A percentile compares a stretch with the other conserved stretches of the same genome.
Evolutionary conservation across 2,797 vertebrate species (phyloP).

Genomic region (Bufotes viridis): DNA sequence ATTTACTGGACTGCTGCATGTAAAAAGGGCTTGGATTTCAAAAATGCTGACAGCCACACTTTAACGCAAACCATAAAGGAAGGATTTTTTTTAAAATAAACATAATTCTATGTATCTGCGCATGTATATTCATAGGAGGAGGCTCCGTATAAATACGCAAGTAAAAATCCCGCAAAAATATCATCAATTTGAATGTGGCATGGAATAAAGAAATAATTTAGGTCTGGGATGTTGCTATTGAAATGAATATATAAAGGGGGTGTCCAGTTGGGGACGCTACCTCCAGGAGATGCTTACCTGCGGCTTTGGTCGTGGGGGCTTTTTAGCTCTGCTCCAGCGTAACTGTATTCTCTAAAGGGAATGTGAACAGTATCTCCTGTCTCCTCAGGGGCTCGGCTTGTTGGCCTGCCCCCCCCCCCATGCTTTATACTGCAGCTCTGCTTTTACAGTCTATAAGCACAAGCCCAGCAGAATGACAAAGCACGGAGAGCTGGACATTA

Average conservation of each 20-base stretch:
- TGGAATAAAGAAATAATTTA: neutral
- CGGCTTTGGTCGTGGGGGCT: neutral
- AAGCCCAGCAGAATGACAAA: neutral
- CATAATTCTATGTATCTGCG: neutral
- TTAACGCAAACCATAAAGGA: neutral
- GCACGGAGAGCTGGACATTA: neutral
- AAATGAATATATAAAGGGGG: neutral
- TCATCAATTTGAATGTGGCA: neutral
- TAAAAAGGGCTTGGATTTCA: conserved; percentile 20
- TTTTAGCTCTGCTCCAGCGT: neutral
- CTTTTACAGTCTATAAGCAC: neutral
- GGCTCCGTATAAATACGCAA: neutral
- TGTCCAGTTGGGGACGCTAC: neutral
- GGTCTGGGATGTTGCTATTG: neutral
- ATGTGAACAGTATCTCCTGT: neutral
- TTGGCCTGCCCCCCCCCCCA: neutral
- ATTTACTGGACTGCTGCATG: conserved; percentile 24
- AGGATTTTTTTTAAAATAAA: neutral
- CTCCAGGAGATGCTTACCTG: neutral
- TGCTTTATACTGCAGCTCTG: neutral
- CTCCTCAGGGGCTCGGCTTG: neutral
- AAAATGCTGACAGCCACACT: conserved; percentile 22
- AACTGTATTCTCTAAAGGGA: neutral
- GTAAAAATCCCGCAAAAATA: neutral
- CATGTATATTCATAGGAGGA: neutral